Evolutionary conservation across 2,797 vertebrate genomes (phyloP).

Genomic region (Pantherophis alleghaniensis): DNA sequence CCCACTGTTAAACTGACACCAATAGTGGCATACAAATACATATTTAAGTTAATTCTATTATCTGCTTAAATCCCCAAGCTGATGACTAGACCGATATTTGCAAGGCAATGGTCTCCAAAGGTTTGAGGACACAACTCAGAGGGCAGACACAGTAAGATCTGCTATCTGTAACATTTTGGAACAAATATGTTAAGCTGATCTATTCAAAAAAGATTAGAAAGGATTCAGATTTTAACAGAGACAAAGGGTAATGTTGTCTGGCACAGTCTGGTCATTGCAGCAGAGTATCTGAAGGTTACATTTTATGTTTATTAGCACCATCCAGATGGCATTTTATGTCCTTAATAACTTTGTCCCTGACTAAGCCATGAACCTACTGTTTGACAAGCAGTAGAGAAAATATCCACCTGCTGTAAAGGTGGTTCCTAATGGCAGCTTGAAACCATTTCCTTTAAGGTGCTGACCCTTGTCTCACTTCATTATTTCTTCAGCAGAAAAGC

Average conservation of each 20-base stretch:
- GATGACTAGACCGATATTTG: constrained; percentile 36
- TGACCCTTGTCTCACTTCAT: constrained; percentile 34
- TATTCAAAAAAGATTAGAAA: constrained; percentile 39
- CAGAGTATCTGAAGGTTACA: constrained; percentile 78
- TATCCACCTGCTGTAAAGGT: constrained; percentile 75
- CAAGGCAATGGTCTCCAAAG: constrained; percentile 11
- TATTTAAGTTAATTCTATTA: constrained; percentile 45
- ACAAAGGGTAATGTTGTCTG: constrained; percentile 74
- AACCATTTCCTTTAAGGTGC: constrained; percentile 8
- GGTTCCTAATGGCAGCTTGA: constrained; percentile 42
- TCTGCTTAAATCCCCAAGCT: constrained; percentile 20
- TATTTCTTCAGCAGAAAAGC: constrained; percentile 32
- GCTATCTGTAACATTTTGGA: constrained; percentile 41
- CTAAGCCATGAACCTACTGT: constrained; percentile 81
- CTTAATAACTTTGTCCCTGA: constrained; percentile 86
- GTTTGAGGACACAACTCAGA: constrained; percentile 41
- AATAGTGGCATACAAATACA: constrained; percentile 60
- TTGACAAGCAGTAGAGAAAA: constrained; percentile 77
- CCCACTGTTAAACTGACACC: constrained; percentile 37
- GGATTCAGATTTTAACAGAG: constrained; percentile 67
- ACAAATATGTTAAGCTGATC: constrained; percentile 44
- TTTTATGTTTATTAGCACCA: constrained; percentile 84
- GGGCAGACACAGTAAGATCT: constrained; percentile 5
- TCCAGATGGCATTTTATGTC: constrained; percentile 84
- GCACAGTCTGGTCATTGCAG: constrained; percentile 74